These are phyloP conservation scores for Orthonychiurus folsomi DNA, from an alignment of 2,888 invertebrate species.

Conservation along the genomic window DNA sequence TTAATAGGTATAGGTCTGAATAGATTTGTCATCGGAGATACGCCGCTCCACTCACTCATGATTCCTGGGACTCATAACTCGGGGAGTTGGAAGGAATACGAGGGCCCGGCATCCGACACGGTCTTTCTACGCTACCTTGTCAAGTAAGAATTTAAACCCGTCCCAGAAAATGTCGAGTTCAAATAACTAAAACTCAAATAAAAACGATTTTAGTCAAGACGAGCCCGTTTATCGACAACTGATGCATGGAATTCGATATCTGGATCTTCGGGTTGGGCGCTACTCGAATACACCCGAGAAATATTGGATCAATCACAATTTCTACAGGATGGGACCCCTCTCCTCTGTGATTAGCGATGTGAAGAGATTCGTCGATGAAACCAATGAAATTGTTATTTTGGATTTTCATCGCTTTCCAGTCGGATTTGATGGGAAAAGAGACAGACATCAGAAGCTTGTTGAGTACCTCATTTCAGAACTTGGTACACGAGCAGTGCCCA, in stretches of 20 bases:
- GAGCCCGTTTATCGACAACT: constrained; percentile 72
- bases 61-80: constrained; percentile 65
- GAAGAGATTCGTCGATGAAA: constrained; percentile 40
- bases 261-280: constrained; percentile 70
- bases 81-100: constrained; percentile 51
- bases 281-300: constrained; percentile 45
- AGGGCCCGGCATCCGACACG: constrained; percentile 43
- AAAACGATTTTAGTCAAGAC: constrained; percentile 54
- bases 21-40: constrained; percentile 48
- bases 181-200: not conserved
- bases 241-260: constrained; percentile 71
- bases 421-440: constrained; percentile 49
- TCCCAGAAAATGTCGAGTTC: constrained; percentile 4
- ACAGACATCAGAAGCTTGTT: constrained; percentile 52
- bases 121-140: constrained; percentile 32
- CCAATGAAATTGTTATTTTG: constrained; percentile 60
- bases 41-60: constrained; percentile 54
- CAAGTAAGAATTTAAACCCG: constrained; percentile 17
- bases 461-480: constrained; percentile 52
- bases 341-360: constrained; percentile 41
- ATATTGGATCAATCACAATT: constrained; percentile 65
- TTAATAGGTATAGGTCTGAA: not conserved
- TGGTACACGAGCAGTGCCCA: constrained; percentile 51
- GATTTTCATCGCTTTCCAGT: constrained; percentile 75
- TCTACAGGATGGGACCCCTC: constrained; percentile 60